Base-by-base conservation (phyloP, 1,140 invertebrate species). In the Vollenhovia emeryi region DNA sequence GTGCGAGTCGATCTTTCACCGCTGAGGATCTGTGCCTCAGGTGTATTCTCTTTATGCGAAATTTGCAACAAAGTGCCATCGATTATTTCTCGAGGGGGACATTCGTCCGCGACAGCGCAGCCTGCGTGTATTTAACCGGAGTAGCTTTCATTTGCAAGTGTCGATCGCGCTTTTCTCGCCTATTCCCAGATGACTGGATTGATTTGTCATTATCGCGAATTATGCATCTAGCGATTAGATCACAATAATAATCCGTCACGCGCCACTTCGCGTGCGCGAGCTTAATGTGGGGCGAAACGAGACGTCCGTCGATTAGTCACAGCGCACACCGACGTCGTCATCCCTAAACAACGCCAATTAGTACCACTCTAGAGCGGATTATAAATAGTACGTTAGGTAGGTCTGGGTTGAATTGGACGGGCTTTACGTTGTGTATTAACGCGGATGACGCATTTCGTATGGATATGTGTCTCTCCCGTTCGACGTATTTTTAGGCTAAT, bases 261-360 rank as follows among this genome's bases (percentile, higher is more conserved):
- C 68, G 50, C 33, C 48, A 18, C 55, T 62, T 27, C 75, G 18
- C 78, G 48, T 71, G 64, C 21, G 13, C 48, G 18, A 57, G 66
- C 52, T 82, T 82, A 71, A 69, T 59, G 87, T 48, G 43, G 79
- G 36, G 66, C 60, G 60, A 60, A 89, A 87, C 60, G 73, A 75
- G 68, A 55, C 36, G 33, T 52, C 60, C 33, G 60, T 66, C 57
- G 73, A 66, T 76, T 82, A 73, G 75, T 43, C 87, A 68, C 52
- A 79, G 80, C n/a, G n/a, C 84, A 85, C 57, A 48, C 36, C 36
- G 60, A 69, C 85, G 68, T 85, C 45, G 75, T 69, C 73, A 76
- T 90, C 80, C 87, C 89, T 85, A 87, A 90, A 80, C 87, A 90
- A 90, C 86, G 86, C 55, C 88, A 87, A 90, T 90, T 90, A 90